Evolutionary conservation across 2,113 vertebrate species (phyloP).

Genomic region (Shinisaurus crocodilurus): DNA sequence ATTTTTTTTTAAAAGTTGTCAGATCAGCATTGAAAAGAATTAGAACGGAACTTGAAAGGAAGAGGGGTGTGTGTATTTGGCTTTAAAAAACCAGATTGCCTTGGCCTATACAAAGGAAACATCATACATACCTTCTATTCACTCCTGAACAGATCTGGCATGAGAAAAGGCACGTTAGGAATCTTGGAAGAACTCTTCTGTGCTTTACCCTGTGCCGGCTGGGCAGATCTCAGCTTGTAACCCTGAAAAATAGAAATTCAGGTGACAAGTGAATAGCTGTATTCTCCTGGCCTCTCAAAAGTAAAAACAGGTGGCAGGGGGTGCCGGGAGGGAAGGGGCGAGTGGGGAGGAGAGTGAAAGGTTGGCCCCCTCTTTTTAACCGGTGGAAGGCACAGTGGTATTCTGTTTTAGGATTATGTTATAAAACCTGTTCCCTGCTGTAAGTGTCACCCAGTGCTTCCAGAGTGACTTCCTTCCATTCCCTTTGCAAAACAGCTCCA

Average conservation of each 20-base stretch:
- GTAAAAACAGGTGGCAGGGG: not conserved
- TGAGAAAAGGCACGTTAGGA: conserved; percentile 26
- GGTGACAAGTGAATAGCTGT: not conserved
- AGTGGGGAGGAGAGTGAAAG: rapidly evolving
- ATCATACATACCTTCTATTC: not conserved
- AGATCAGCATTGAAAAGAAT: not conserved
- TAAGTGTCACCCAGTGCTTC: not conserved
- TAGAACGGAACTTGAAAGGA: not conserved
- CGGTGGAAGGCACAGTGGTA: not conserved
- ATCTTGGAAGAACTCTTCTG: not conserved
- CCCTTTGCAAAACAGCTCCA: not conserved
- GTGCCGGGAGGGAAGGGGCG: rapidly evolving
- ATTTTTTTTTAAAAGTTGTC: not conserved
- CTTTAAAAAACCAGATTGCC: not conserved
- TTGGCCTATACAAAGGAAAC: not conserved
- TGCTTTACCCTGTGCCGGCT: not conserved
- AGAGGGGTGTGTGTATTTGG: not conserved
- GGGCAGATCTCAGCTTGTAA: not conserved
- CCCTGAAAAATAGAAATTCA: conserved; percentile 12
- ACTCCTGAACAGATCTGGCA: conserved; percentile 13
- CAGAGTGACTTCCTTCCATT: not conserved
- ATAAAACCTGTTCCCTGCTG: not conserved
- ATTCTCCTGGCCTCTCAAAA: not conserved
- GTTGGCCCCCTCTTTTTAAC: not conserved
- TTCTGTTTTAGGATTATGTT: not conserved